Evolutionary conservation across 2,888 invertebrate genomes (phyloP), one percentile per base, ranked within the genome.

Genomic region (Hyalella azteca): DNA sequence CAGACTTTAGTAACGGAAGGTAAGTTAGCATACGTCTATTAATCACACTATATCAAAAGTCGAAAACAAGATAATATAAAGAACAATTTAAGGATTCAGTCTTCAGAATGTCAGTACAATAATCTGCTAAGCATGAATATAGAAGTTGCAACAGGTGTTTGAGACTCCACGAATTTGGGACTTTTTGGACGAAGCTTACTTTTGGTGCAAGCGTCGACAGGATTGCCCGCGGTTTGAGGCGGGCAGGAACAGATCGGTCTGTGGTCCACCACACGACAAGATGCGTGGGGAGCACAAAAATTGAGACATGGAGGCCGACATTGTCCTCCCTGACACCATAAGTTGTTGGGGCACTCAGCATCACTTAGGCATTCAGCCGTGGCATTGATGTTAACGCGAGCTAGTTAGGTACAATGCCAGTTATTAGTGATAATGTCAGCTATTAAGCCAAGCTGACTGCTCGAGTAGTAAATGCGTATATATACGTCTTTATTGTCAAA

Each of bases 221-320:
- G 82, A 40, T 81, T 77, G 32, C 85, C 85, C 29, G 85, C 76
- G 19, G 83, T 81, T 59, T 84, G 86, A 86, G 86, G 87, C 86
- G 86, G 80, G 86, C 91, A 91, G 22, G 90, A 89, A 85, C 91
- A 91, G n/a, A 90, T 89, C 1, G 90, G 90, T 26, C 88, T 87
- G 85, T 90, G 90, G 59, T 89, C 88, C 26, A 88, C 85, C 19
- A 86, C 87, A 77, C 85, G 83, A 81, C 88, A 88, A 39, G 86
- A 87, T 2, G 90, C 86, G 83, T 86, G 86, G n/a, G 73, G 75
- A 26, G 80, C 83, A 36, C 79, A 79, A 48, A 32, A 79, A 49
- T 93, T 93, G 0, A 92, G 41, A 54, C 79, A 79, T 9, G 95
- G 95, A 89, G 95, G 93, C 86, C 94, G 90, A 85, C 95, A 95